These are phyloP conservation scores for Heliopora coerulea DNA, from an alignment of 92 coral and sea anemone species.

Conservation along the genomic window DNA sequence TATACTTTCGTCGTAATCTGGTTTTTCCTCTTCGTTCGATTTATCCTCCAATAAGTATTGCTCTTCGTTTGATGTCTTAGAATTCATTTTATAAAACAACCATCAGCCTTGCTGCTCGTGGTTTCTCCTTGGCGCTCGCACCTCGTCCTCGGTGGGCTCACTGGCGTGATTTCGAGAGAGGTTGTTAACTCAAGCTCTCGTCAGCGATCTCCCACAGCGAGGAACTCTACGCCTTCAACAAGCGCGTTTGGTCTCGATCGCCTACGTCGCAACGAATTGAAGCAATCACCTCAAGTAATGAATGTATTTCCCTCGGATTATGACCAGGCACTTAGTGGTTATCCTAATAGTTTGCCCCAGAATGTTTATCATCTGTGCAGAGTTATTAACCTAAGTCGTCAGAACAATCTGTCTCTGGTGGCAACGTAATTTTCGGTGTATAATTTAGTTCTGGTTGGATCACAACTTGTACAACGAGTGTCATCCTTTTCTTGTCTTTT, in stretches of 20 bases:
- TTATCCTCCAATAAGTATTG: constrained; percentile 15
- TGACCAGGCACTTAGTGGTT: neutral
- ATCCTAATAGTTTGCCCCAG: neutral
- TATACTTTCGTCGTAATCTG: constrained; percentile 61
- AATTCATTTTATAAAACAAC: no score
- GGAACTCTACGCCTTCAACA: neutral
- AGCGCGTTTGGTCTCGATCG: neutral
- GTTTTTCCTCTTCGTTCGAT: constrained; percentile 40
- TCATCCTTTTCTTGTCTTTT: neutral
- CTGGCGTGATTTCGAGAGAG: neutral
- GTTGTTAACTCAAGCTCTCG: neutral
- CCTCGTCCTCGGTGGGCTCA: no score
- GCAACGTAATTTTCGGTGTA: neutral
- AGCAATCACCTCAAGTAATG: neutral
- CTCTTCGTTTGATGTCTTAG: constrained; percentile 12
- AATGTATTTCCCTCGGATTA: neutral
- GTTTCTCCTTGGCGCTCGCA: no score
- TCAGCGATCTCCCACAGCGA: neutral
- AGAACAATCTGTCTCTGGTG: neutral
- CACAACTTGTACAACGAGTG: no score
- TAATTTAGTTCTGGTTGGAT: neutral
- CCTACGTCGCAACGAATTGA: neutral
- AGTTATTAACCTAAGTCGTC: neutral
- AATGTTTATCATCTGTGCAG: neutral
- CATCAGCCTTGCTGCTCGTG: neutral